Conservation (phyloP, 2,797 vertebrate genomes). For the Rhinophrynus dorsalis region DNA sequence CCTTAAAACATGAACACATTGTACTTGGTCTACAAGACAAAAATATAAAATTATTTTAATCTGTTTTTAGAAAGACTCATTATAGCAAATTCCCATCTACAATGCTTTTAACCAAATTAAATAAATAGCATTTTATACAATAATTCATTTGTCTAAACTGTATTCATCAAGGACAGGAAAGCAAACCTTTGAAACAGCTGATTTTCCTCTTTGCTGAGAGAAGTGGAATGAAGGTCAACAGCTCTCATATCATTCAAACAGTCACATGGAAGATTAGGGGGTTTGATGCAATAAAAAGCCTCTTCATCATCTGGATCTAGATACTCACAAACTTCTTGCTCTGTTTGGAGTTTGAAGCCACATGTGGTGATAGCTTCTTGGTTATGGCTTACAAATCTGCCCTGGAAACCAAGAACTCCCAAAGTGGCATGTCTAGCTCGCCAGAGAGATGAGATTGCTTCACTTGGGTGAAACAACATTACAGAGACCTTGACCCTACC, state of each 20-base stretch:
- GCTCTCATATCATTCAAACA: too few species aligned
- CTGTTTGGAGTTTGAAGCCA: slow-evolving; percentile 22
- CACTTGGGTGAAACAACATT: slow-evolving; percentile 51
- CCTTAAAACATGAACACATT: too few species aligned
- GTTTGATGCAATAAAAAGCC: slow-evolving; percentile 48
- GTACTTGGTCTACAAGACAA: too few species aligned
- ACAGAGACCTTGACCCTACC: slow-evolving; percentile 43
- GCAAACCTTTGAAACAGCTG: slow-evolving; percentile 36
- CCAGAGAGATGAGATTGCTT: slow-evolving; percentile 50
- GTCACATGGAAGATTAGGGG: slow-evolving; percentile 20
- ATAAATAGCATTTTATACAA: too few species aligned
- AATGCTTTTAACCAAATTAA: too few species aligned
- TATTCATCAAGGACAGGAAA: too few species aligned
- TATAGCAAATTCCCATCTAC: too few species aligned
- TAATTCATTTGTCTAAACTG: too few species aligned
- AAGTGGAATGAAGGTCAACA: slow-evolving; percentile 5
- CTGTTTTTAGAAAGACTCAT: too few species aligned
- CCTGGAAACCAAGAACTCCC: slow-evolving; percentile 43
- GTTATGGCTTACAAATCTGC: slow-evolving; percentile 15
- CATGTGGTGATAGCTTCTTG: slow-evolving; percentile 3
- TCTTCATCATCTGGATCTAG: slow-evolving; percentile 48
- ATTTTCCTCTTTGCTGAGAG: slow-evolving; percentile 41
- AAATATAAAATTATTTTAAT: too few species aligned
- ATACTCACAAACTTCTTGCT: slow-evolving; percentile 43
- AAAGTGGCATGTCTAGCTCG: slow-evolving; percentile 50